Evolutionary conservation across 92 coral and sea anemone genomes (phyloP), one percentile per base, ranked within the genome.

Genomic region (Galaxea fascicularis): DNA sequence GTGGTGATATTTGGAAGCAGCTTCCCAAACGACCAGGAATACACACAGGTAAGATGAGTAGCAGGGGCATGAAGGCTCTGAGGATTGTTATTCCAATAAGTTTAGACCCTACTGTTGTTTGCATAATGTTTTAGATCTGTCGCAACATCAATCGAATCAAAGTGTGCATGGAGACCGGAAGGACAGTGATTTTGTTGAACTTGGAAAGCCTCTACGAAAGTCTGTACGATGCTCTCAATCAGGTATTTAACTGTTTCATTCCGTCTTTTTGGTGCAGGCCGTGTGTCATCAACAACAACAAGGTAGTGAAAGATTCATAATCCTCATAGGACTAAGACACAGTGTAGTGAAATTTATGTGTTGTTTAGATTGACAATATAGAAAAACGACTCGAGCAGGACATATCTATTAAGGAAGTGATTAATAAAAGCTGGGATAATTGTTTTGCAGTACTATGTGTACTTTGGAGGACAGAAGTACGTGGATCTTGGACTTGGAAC

Each of bases 401-500:
- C 41, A 35, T 35, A 14, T 57, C 35, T 63, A 3, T 25, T 22
- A 0, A 25, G 0, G 16, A 17, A 5, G 15, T 18, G 9, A 57
- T 6, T 35, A 6, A 8, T 63, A n/a, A n/a, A n/a, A n/a, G n/a
- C 54, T 39, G 18, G n/a, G 10, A 15, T 77, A n/a, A n/a, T 39
- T 46, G 26, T 59, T 2, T 59, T 79, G n/a, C 65, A 94, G 98
- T 94, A 94, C 60, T 91, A 94, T 63, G 90, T 94, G 70, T 84
- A 94, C 80, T 78, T 89, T 77, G 95, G 89, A 46, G 92, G 91
- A 9, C 95, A 94, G 74, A 92, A 92, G 90, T 94, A 94, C 65
- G 98, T 94, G 58, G 98, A 94, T 78, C 98, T 94, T 57, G 98
- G 98, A 5, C 94, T 94, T 46, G 98, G 98, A 35, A 92, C 86